Percentiles rank a stretch among this genome's conserved stretches.
Conservation (phyloP, 1,140 invertebrate genomes). For the Dendrolimus kikuchii region DNA sequence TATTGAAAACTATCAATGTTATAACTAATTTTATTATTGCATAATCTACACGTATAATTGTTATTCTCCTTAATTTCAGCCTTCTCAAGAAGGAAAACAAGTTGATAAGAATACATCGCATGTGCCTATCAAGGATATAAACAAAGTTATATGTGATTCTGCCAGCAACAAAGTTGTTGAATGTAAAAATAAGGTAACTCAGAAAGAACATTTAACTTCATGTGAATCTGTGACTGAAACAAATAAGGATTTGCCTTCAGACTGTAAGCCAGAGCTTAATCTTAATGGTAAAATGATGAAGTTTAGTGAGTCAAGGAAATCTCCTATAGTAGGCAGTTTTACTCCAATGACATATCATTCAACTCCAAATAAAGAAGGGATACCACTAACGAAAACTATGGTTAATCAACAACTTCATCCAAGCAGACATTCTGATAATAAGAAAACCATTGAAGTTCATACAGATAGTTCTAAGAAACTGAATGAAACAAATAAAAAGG, state of each 20-base stretch:
- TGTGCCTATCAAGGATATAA: constrained; percentile 43
- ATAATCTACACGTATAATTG: not conserved
- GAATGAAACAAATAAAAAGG: constrained; percentile 19
- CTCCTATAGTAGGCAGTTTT: constrained; percentile 50
- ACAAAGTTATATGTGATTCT: constrained; percentile 38
- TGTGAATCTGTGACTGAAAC: constrained; percentile 18
- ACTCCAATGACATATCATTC: constrained; percentile 60
- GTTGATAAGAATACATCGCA: constrained; percentile 29
- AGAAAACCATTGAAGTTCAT: constrained; percentile 63
- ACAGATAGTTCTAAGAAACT: constrained; percentile 46
- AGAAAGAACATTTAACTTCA: constrained; percentile 16
- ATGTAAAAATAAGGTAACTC: constrained; percentile 23
- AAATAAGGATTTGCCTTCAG: constrained; percentile 22
- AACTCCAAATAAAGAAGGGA: constrained; percentile 61
- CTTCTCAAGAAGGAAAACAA: constrained; percentile 36
- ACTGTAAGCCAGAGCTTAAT: constrained; percentile 43
- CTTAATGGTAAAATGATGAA: constrained; percentile 55
- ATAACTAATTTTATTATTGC: too few species aligned
- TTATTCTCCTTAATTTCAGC: constrained; percentile 30
- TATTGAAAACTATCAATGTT: too few species aligned
- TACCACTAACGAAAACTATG: constrained; percentile 61
- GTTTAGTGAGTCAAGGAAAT: constrained; percentile 57
- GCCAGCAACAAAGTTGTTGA: constrained; percentile 35
- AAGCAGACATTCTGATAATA: constrained; percentile 58
- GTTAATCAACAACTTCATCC: constrained; percentile 58